Conservation (phyloP, 2,113 vertebrate genomes). For the Forbesichthys agassizii region DNA sequence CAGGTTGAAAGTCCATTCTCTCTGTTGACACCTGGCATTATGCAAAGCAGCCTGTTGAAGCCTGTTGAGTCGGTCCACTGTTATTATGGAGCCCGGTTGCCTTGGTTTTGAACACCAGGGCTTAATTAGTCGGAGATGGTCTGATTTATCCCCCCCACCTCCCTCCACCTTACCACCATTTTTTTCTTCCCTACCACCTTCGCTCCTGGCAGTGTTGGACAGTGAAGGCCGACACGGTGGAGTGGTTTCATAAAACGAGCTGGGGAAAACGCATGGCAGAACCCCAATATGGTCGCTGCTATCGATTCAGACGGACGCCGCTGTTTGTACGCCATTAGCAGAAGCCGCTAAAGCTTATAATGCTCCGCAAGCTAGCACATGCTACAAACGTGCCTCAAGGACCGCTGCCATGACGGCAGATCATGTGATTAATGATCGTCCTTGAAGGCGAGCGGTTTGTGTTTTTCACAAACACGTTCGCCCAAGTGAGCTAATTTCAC, state of each 20-base stretch:
- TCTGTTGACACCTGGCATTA: too few species aligned
- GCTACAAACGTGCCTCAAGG: constrained; percentile 46
- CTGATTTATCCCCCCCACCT: constrained; percentile 4
- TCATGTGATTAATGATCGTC: constrained; percentile 62
- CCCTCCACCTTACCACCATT: constrained; percentile 5
- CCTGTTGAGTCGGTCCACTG: constrained; percentile 12
- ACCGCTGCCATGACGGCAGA: constrained; percentile 44
- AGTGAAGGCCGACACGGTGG: constrained; percentile 13
- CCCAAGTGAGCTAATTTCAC: constrained; percentile 33
- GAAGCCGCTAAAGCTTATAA: constrained; percentile 11
- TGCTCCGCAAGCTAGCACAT: constrained; percentile 15
- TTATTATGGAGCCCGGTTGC: too few species aligned
- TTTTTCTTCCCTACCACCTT: constrained; percentile 1
- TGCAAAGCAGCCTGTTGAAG: background rate
- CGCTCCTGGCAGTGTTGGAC: constrained; percentile 3
- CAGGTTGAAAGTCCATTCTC: too few species aligned
- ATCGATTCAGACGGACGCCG: background rate
- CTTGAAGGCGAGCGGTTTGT: constrained; percentile 65
- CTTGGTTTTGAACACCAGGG: constrained; percentile 1
- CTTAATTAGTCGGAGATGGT: constrained; percentile 17
- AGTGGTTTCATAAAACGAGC: constrained; percentile 21
- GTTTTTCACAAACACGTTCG: constrained; percentile 42
- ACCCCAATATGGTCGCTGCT: constrained; percentile 19
- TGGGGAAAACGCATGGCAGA: constrained; percentile 11
- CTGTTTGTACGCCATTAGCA: constrained; percentile 19